Base-by-base conservation (phyloP, 2,113 vertebrate genomes). In the Malaclemys terrapin region DNA sequence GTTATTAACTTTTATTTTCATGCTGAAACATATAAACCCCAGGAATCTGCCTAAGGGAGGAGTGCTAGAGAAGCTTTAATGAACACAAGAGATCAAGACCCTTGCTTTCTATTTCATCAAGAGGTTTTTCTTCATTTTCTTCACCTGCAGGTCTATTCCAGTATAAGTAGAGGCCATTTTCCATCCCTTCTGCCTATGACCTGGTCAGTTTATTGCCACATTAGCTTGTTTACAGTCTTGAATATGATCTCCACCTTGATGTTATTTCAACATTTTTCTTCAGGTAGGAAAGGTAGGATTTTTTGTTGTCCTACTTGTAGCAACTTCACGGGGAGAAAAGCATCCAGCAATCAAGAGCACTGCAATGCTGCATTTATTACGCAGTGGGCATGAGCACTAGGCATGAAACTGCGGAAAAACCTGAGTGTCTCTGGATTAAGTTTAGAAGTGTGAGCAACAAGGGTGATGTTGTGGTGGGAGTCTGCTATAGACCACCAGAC, bases 321-420 rank as follows among this genome's bases (percentile, higher is more conserved):
- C 79, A 87, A 50, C 35, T 47, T 49, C 82, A 45, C 81, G 93
- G 91, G 59, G 20, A 87, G 92, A 97, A 98, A 89, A 27, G 31
- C 75, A 95, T 59, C 87, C 93, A 82, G 87, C 80, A 78, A 94
- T 94, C 89, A 90, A 50, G 57, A 53, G 62, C 76, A 87, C 53
- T 94, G 90, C 72, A 87, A 91, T 78, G 83, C 92, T 91, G 78
- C 91, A 89, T 90, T 94, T 96, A 91, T 90, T 93, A 97, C 95
- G 84, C 84, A 93, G 52, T 91, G 56, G 80, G 87, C 91, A 89
- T 88, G 75, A 85, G 94, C 38, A 31, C 29, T 91, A 82, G 69
- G 87, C 45, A 45, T 45, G 45, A 45, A 45, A 45, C 45, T 45
- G 45, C 45, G 6, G 45, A 45, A 45, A 45, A 45, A 45, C 45